These are phyloP conservation scores for Priocnemis perturbator DNA, from an alignment of 2,888 invertebrate genomes.

Conservation along the genomic window DNA sequence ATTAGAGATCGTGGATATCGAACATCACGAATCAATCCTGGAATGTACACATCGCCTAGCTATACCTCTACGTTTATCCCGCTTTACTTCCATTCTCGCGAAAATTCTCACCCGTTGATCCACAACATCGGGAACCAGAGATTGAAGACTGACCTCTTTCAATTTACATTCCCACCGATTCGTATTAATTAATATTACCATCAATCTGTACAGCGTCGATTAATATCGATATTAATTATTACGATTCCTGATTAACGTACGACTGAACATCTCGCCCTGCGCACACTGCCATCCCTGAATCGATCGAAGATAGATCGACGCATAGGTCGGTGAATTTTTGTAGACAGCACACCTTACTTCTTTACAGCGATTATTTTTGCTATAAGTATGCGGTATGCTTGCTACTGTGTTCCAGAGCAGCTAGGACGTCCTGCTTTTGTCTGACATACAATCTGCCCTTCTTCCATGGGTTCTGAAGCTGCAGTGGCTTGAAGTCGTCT, in stretches of 20 bases:
- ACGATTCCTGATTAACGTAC: no score
- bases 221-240: no score
- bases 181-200: no score
- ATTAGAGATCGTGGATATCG: constrained; percentile 35
- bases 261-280: no score
- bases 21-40: constrained; percentile 30
- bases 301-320: no score
- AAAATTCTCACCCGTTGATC: not conserved
- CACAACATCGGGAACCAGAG: no score
- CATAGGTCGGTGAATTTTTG: no score
- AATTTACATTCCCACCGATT: no score
- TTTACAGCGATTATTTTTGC: constrained; percentile 35
- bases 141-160: no score
- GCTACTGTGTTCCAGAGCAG: constrained; percentile 91
- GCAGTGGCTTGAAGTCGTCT: constrained; percentile 95
- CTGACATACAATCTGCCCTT: constrained; percentile 95
- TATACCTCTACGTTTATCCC: not conserved
- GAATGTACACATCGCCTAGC: constrained; percentile 44
- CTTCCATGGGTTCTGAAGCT: constrained; percentile 96
- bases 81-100: constrained; percentile 5
- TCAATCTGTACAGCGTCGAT: no score
- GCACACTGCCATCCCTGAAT: no score
- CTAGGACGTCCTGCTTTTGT: constrained; percentile 91
- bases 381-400: constrained; percentile 83
- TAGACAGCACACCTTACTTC: no score